Base-by-base conservation (phyloP, 2,888 invertebrate species). In the Acanthosoma haemorrhoidale region DNA sequence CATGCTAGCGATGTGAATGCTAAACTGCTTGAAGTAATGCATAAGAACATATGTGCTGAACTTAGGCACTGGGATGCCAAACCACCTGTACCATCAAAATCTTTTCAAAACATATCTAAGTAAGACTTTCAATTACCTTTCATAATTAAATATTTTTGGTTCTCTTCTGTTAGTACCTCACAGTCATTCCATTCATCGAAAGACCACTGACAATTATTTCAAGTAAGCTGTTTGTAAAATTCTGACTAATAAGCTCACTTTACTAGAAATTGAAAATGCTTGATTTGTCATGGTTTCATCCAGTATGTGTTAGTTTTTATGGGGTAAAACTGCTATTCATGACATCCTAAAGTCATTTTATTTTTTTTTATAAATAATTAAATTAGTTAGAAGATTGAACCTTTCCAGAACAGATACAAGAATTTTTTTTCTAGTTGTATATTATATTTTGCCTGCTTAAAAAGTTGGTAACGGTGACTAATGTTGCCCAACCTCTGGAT, bases 31-130 rank as follows among this genome's bases (percentile, higher is more conserved):
- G 85, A 88, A 61, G 94, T 98, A 78, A 92, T 97, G 76, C 92
- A 91, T 78, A 90, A 89, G 77, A 87, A 95, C 79, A 83, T 96
- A 58, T 86, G 87, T 61, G 87, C 87, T 73, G 93, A 95, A 77
- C 82, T 98, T 75, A 84, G 85, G 25, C 85, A 87, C 75, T 99
- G 97, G 96, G 94, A 95, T 80, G 94, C 95, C 0, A 89, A 92
- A 77, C 96, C 96, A 18, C 96, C 96, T 0, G 91, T 96, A 77
- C 97, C 98, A 51, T 97, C 96, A 13, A 88, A 90, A 79, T 87
- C 91, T 77, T 92, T 94, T 81, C 86, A 92, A 75, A 91, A 88
- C 81, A 90, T 94, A 78, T 92, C 92, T 59, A 87, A 88, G 82
- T 82, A 76, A 73, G 75, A 25, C 34, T 51, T 31, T 13, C 57